A percentile compares a stretch with the other conserved stretches of the same genome.
These are phyloP conservation scores for Koerneria pararmatus DNA, from an alignment of 2,888 invertebrate species.

Conservation along the genomic window DNA sequence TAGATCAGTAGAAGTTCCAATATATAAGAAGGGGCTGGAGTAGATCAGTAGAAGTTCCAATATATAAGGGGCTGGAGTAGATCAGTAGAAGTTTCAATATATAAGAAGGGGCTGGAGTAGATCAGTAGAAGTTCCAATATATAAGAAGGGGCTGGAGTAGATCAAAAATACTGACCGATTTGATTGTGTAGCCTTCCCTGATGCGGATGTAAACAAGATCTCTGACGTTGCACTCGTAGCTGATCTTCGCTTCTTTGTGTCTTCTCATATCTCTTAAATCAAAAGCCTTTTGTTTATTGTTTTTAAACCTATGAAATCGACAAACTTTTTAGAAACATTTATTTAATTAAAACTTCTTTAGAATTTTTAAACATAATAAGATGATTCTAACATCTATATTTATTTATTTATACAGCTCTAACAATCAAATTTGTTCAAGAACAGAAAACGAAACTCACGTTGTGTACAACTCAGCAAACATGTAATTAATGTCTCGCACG, in stretches of 20 bases:
- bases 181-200: conserved; percentile 74
- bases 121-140: too few relatives aligned
- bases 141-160: not conserved
- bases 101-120: too few relatives aligned
- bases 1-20: too few relatives aligned
- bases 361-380: too few relatives aligned
- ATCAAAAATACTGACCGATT: conserved; percentile 40
- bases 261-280: conserved; percentile 25
- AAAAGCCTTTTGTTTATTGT: not conserved
- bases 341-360: too few relatives aligned
- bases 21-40: too few relatives aligned
- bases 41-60: too few relatives aligned
- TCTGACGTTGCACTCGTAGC: conserved; percentile 62
- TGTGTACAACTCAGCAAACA: conserved; percentile 60
- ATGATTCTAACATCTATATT: too few relatives aligned
- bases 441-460: conserved; percentile 30
- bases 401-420: too few relatives aligned
- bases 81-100: too few relatives aligned
- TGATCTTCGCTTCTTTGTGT: conserved; percentile 25
- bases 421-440: not conserved
- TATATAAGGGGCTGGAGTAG: too few relatives aligned
- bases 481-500: conserved; percentile 63
- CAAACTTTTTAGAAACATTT: not conserved
- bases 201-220: conserved; percentile 73
- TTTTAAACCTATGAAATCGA: not conserved